These are phyloP conservation scores for Symphodus melops DNA, from an alignment of 2,113 vertebrate genomes.

Conservation along the genomic window DNA sequence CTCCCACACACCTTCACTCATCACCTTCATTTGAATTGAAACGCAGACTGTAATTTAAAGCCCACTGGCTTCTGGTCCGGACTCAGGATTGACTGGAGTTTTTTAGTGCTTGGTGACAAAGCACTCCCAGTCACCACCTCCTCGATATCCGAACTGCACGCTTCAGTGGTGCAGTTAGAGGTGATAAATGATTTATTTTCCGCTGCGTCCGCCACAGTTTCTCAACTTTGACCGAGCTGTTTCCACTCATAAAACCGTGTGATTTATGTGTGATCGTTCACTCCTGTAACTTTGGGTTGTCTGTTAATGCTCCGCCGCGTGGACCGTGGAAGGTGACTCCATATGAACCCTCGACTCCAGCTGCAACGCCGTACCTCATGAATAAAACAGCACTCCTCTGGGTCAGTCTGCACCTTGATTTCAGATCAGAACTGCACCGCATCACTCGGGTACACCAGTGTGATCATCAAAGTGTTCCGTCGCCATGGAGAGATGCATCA, in stretches of 20 bases:
- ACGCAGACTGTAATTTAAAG: background rate
- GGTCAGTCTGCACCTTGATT: conserved; percentile 12
- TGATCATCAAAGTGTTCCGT: no score
- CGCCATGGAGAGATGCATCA: no score
- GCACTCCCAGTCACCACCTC: conserved; percentile 34
- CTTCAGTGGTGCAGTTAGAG: conserved; percentile 53
- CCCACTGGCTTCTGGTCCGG: background rate
- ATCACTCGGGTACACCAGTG: no score
- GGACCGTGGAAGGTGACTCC: background rate
- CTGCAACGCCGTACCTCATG: background rate
- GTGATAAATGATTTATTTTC: conserved; percentile 77
- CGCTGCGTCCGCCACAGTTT: conserved; percentile 54
- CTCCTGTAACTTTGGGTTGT: conserved; percentile 19
- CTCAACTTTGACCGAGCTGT: conserved; percentile 54
- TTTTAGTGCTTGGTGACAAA: conserved; percentile 53
- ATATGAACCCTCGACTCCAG: conserved; percentile 1
- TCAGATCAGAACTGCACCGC: background rate
- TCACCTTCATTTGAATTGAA: conserved; percentile 14
- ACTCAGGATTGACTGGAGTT: conserved; percentile 21
- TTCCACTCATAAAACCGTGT: conserved; percentile 49
- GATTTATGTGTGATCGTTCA: conserved; percentile 69
- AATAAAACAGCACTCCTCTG: conserved; percentile 8
- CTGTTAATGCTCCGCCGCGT: conserved; percentile 27
- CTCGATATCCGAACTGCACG: conserved; percentile 52
- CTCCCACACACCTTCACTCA: no score